phyloP scores from a whole-genome alignment of 64 coral and sea anemone genomes.

The Pachyseris speciosa region DNA sequence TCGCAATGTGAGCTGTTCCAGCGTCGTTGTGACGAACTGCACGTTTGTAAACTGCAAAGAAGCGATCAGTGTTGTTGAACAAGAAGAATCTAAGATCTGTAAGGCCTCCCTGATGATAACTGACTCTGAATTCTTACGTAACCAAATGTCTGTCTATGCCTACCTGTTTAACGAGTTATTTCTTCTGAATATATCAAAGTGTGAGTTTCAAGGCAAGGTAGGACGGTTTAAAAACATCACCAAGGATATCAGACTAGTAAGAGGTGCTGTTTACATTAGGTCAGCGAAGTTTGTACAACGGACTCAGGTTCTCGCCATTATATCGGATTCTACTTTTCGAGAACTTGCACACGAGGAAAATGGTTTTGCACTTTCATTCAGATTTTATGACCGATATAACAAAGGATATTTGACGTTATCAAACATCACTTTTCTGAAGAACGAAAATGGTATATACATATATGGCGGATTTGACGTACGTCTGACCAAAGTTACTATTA shows the following conservation, averaged over 20 bases:
- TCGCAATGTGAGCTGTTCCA: not conserved
- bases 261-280: not conserved
- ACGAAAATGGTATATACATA: not conserved
- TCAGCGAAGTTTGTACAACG: not conserved
- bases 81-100: not conserved
- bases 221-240: not conserved
- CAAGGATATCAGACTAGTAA: not conserved
- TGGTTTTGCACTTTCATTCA: not conserved
- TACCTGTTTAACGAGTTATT: not conserved
- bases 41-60: not conserved
- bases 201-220: not conserved
- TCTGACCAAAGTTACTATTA: not conserved
- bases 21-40: not conserved
- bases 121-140: not conserved
- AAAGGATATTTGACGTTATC: not conserved
- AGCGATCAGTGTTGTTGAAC: not conserved
- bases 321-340: too few species aligned
- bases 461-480: not conserved
- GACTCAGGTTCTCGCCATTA: not conserved
- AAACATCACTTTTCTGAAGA: not conserved
- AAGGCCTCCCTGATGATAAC: not conserved
- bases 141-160: not conserved
- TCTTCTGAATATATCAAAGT: not conserved
- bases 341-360: not conserved
- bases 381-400: not conserved